Evolutionary conservation across 2,113 vertebrate genomes (phyloP).

Genomic region (Pristiophorus japonicus): DNA sequence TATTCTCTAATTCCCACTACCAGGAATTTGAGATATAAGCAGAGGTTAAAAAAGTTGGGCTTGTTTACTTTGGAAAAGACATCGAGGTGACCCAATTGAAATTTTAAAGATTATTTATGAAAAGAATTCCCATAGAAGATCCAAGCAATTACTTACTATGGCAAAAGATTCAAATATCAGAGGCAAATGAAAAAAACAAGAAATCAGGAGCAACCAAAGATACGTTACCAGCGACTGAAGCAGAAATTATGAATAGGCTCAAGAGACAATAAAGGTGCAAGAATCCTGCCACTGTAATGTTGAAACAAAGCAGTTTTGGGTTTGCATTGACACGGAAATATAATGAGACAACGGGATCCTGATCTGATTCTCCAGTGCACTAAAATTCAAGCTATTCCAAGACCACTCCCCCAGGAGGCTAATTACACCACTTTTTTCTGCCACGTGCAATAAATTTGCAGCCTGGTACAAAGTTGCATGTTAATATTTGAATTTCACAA

Average conservation of each 20-base stretch:
- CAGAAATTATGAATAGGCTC: neutral
- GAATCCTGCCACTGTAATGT: neutral
- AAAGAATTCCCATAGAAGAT: neutral
- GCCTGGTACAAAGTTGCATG: neutral
- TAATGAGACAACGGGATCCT: neutral
- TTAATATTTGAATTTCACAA: too few relatives aligned
- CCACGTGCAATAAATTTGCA: neutral
- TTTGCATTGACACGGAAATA: neutral
- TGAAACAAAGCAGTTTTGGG: neutral
- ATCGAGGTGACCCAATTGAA: neutral
- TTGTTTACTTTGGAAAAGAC: neutral
- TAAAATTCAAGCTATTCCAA: neutral
- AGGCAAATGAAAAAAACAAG: neutral
- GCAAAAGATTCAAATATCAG: neutral
- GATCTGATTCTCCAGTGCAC: neutral
- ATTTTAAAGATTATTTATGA: neutral
- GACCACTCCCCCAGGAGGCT: neutral
- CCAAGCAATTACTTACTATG: neutral
- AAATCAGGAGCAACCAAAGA: neutral
- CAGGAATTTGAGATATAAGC: neutral
- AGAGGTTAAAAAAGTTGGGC: neutral
- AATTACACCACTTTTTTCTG: neutral
- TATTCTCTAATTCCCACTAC: neutral
- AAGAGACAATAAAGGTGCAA: neutral
- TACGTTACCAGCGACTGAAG: neutral